Base-by-base conservation (phyloP, 2,797 vertebrate species). In the Rhinophrynus dorsalis region DNA sequence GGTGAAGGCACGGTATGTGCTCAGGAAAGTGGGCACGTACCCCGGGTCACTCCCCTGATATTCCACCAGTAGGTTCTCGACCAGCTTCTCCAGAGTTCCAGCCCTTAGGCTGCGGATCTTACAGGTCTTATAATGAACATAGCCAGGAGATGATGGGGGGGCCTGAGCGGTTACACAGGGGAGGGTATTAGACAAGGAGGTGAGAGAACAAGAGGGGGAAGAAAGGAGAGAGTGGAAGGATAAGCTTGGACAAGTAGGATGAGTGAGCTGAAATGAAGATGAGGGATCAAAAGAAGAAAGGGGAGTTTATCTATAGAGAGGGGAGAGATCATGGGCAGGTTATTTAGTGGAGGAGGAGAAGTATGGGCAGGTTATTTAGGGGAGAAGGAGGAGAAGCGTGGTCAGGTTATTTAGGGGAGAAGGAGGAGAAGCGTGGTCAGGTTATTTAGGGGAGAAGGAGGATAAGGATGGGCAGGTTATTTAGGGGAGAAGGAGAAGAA, bases 101-200 rank as follows among this genome's bases (percentile, higher is more conserved):
- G 93, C 93, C 77, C 94, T 90, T 47, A 96, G 80, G 1, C 88
- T 80, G 0, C 94, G 90, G 68, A 94, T 86, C 78, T 94, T 96
- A 78, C 84, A 91, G 13, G 94, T 95, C 5, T 92, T 89, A 81
- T 96, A 96, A 68, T 93, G 90, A 13, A 95, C 83, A 3, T 93
- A 95, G 50, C 78, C 74, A 0, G 76, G 74, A 6, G 45, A 40
- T 27, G 44, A 21, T 1, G 11, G 6, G 11, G 20, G 1, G 10
- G 3, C 5, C 27, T 40, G 2, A 27, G 6, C 12, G 32, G 50
- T 66, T 45, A 56, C 11, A 56, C 1, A 13, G 26, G 5, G 50
- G 2, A 2, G 20, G 13, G 2, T 21, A 6, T n/a, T n/a, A n/a
- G n/a, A n/a, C n/a, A n/a, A n/a, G 2, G n/a, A 0, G 2, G 2